Base-by-base conservation (phyloP, 2,797 vertebrate genomes). In the Psittacula echo region DNA sequence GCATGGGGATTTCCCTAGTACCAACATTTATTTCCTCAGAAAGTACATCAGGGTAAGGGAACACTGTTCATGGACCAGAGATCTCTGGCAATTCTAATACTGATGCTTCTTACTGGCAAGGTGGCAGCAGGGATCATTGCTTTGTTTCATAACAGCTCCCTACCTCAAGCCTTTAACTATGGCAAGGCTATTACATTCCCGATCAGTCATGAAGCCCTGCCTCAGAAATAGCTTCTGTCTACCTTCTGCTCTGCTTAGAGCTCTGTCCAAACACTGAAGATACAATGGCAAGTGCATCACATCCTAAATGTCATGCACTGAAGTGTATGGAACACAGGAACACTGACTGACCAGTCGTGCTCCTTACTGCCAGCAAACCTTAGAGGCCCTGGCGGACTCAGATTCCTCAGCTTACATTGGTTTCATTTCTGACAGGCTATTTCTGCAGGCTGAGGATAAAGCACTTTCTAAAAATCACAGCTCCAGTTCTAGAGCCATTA, bases 361-460 rank as follows among this genome's bases (percentile, higher is more conserved):
- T 41, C 48, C 44, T 61, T 17, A 26, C 34, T 60, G 47, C 37
- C 34, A 21, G 66, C 73, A 86, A 65, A 44, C 0, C 0, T 2
- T 0, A 37, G 62, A 61, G 56, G 42, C 37, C 24, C 67, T 67
- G 51, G 80, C 32, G 80, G 48, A 56, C 13, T 37, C 0, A 0
- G 27, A 29, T n/a, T 68, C 53, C 53, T 81, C 30, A 0, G 44
- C 13, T 62, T 70, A 58, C 0, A 0, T 2, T 50, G n/a, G 56
- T 61, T 66, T 94, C 1, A n/a, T 26, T 62, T 41, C 62, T 41
- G 18, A 66, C 88, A 86, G 53, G 54, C 8, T 70, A 15, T 81
- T 93, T 89, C 64, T 68, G 56, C 8, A 61, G 39, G 54, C 42
- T n/a, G 79, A 68, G 37, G 26, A 68, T 67, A 83, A 77, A 75